These are phyloP conservation scores for Haliaeetus leucogaster DNA, from an alignment of 2,113 vertebrate genomes.

Conservation along the genomic window DNA sequence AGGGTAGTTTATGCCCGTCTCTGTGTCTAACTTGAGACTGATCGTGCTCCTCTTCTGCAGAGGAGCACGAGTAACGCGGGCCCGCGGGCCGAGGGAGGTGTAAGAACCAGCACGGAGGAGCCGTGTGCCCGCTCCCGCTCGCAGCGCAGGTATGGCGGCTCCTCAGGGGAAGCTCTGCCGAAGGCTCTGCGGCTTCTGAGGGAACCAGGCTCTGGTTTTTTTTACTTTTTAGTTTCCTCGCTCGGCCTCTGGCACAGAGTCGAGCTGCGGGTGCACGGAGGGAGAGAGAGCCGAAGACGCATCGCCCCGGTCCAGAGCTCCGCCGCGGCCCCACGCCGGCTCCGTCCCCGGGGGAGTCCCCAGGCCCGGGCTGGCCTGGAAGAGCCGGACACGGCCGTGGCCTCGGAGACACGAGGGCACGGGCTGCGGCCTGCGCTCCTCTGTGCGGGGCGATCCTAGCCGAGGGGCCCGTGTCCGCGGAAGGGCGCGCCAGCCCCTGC, in stretches of 20 bases:
- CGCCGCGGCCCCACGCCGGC: not conserved
- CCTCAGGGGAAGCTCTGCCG: not conserved
- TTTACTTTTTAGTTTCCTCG: no score
- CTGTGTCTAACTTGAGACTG: accelerated
- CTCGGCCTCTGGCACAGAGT: no score
- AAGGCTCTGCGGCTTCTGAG: no score
- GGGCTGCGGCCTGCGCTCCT: not conserved
- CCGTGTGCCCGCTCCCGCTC: accelerated
- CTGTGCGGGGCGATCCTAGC: not conserved
- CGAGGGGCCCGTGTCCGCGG: accelerated
- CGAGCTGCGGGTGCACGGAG: not conserved
- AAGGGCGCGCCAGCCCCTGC: accelerated
- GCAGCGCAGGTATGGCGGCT: accelerated
- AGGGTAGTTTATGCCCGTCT: not conserved
- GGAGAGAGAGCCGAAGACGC: not conserved
- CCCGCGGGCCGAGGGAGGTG: accelerated
- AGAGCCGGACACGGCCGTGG: not conserved
- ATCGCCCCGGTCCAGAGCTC: no score
- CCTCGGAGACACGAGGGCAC: not conserved
- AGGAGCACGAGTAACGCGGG: accelerated
- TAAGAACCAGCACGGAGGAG: accelerated
- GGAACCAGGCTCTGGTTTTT: not conserved
- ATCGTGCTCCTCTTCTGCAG: accelerated
- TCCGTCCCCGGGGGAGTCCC: no score
- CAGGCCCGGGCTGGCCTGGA: not conserved